Conservation (phyloP, 1,140 invertebrate genomes). For the Calycopis cecrops region DNA sequence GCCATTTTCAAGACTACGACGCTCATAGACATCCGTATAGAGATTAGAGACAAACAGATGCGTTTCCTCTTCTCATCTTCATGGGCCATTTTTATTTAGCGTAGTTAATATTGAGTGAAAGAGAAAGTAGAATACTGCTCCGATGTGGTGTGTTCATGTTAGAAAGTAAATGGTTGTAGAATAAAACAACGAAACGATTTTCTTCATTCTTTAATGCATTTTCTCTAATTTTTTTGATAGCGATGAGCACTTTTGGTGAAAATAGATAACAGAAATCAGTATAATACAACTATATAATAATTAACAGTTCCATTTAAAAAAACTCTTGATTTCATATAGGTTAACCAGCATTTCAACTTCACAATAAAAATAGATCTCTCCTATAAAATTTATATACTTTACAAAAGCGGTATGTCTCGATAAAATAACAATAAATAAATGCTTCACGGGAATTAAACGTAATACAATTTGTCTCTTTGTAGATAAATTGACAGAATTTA, state of each 20-base stretch:
- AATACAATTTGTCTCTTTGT: conserved; percentile 56
- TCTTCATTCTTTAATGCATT: conserved; percentile 76
- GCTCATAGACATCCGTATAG: no score
- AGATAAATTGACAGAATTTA: conserved; percentile 69
- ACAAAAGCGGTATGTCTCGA: conserved; percentile 67
- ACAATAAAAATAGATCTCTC: conserved; percentile 75
- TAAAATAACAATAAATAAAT: conserved; percentile 73
- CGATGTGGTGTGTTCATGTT: no score
- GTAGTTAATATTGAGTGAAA: no score
- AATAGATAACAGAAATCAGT: conserved; percentile 74
- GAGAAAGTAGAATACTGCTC: no score
- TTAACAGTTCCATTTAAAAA: conserved; percentile 67
- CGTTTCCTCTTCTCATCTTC: no score
- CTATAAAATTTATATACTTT: conserved; percentile 75
- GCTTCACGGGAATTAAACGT: conserved; percentile 63
- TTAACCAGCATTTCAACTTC: conserved; percentile 66
- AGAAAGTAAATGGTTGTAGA: conserved; percentile 2
- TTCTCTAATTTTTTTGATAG: conserved; percentile 77
- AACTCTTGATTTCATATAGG: conserved; percentile 57
- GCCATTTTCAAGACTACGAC: no score
- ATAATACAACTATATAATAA: conserved; percentile 61
- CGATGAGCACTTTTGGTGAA: conserved; percentile 81
- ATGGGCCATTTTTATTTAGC: no score
- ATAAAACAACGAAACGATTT: conserved; percentile 56
- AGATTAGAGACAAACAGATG: no score